These are phyloP conservation scores for Archivesica marissinica DNA, from an alignment of 1,140 invertebrate genomes.

Conservation along the genomic window DNA sequence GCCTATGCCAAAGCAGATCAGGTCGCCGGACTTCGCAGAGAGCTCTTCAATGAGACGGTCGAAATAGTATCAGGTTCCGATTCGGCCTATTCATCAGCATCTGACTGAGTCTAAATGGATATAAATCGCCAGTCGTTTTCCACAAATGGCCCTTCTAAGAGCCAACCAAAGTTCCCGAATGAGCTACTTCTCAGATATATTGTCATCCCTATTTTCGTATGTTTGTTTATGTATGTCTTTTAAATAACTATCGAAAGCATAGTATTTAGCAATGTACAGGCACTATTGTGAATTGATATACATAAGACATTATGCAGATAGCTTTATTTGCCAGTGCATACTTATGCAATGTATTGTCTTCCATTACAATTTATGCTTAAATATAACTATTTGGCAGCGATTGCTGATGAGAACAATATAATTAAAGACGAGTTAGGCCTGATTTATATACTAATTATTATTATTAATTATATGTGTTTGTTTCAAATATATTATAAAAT, in stretches of 20 bases:
- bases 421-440: too few relatives aligned
- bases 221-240: background rate
- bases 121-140: background rate
- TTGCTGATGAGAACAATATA: too few relatives aligned
- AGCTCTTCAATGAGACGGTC: conserved; percentile 53
- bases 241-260: background rate
- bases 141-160: conserved; percentile 29
- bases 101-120: background rate
- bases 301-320: background rate
- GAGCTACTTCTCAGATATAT: background rate
- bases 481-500: too few relatives aligned
- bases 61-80: conserved; percentile 38
- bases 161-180: conserved; percentile 19
- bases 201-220: background rate
- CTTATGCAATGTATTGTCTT: background rate
- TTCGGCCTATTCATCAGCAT: background rate
- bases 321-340: background rate
- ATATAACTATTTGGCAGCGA: too few relatives aligned
- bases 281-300: background rate
- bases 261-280: background rate
- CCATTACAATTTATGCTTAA: too few relatives aligned
- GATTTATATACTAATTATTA: too few relatives aligned
- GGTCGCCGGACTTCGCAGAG: conserved; percentile 57
- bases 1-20: conserved; percentile 64
- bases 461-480: too few relatives aligned